phyloP scores from a whole-genome alignment of 2,797 vertebrate species.

The Babyrousa celebensis region DNA sequence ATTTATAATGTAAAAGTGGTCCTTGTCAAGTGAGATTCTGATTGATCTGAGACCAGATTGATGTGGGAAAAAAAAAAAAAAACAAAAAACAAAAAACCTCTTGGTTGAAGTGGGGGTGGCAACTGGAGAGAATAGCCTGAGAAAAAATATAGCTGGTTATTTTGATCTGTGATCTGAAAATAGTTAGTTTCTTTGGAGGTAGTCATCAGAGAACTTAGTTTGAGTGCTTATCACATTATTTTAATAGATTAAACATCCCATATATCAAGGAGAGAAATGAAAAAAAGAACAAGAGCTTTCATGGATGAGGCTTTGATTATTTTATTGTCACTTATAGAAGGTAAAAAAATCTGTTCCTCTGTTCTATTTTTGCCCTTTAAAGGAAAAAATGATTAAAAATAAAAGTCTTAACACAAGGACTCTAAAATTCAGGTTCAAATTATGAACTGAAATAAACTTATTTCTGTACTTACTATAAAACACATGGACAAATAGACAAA shows the following conservation, averaged over 20 bases:
- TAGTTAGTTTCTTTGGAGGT: not conserved
- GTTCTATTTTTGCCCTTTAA: not conserved
- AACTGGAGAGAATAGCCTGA: not conserved
- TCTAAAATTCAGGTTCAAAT: not conserved
- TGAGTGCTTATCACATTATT: not conserved
- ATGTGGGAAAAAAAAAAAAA: conserved; percentile 8
- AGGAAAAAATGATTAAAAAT: not conserved
- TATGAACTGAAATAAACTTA: not conserved
- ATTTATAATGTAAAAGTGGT: not conserved
- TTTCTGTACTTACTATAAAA: not conserved
- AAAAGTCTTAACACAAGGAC: not conserved
- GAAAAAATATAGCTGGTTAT: not conserved
- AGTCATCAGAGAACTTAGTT: not conserved
- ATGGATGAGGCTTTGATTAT: not conserved
- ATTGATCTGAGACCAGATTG: not conserved
- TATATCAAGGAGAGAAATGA: not conserved
- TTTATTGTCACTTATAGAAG: not conserved
- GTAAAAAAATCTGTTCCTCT: not conserved
- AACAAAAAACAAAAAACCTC: not conserved
- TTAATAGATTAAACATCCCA: not conserved
- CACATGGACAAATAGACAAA: not conserved
- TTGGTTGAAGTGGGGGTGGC: not conserved
- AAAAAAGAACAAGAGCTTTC: not conserved
- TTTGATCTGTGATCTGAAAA: not conserved
- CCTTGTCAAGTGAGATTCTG: not conserved